Evolutionary conservation across 2,888 invertebrate species (phyloP), one percentile per base, ranked within the genome.

Genomic region (Cybosia mesomella): DNA sequence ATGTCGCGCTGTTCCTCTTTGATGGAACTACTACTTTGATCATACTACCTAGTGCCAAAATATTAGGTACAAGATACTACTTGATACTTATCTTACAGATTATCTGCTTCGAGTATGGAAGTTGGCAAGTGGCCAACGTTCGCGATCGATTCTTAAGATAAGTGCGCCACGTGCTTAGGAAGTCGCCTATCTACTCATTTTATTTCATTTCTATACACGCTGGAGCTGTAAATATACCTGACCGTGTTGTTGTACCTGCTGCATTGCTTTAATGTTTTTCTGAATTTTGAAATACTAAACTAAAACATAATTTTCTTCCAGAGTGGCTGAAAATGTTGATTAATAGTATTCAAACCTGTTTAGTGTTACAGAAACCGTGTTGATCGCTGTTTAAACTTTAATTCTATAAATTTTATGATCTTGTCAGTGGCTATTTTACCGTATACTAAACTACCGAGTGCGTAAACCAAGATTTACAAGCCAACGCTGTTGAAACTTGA

Each of bases 121-220:
- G 87, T 89, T 93, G 93, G 93, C 90, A 79, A 66, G 49, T 66
- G 68, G 82, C 90, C 92, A 89, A 84, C 77, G 73, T 74, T 81
- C 82, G 85, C 80, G 68, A 65, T 63, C 43, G 67, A 69, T 77
- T 73, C 55, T 55, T 77, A 62, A 76, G 71, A 73, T 58, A 74
- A 74, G 55, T 64, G 58, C 68, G 60, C 62, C 70, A 66, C 67
- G 61, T 71, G 68, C 61, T 72, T 58, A 70, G 68, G 66, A 72
- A 58, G 68, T 74, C 24, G 54, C 58, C 68, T 64, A 67, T 70
- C 66, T 58, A 34, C 39, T 80, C 36, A 43, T 67, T 60, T 68
- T 74, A 61, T 70, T 74, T 69, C 53, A 64, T 66, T 65, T 66
- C 61, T 71, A 39, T 67, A 71, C 67, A 58, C 66, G 32, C 58